phyloP scores from a whole-genome alignment of 2,113 vertebrate species.

The Clarias macrocephalus region DNA sequence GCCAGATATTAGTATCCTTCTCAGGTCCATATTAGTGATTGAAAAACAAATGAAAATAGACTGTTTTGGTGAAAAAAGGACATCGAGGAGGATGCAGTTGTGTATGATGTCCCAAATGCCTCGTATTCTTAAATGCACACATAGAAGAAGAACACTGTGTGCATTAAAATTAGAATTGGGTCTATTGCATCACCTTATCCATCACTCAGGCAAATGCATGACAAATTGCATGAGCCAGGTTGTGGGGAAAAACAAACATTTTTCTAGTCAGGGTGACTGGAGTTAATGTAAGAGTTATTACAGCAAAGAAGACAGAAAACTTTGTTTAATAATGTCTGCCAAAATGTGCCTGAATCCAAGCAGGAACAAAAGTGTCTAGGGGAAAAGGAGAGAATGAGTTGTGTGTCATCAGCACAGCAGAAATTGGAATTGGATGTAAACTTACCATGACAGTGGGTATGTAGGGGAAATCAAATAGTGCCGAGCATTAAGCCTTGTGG shows the following conservation, averaged over 20 bases:
- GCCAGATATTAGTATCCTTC: not conserved
- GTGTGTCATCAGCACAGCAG: not conserved
- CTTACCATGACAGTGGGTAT: not conserved
- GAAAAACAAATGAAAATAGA: not conserved
- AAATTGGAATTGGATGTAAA: not conserved
- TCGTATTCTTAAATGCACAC: not conserved
- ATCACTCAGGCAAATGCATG: not conserved
- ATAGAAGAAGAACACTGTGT: not conserved
- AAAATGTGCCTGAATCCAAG: not conserved
- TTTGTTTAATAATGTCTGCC: not conserved
- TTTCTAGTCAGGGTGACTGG: not conserved
- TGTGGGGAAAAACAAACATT: not conserved
- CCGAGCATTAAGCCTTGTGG: not conserved
- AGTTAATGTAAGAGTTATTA: not conserved
- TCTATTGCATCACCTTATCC: not conserved
- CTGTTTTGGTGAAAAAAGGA: not conserved
- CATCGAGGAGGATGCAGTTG: not conserved
- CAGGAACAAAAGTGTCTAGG: not conserved
- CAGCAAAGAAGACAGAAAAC: not conserved
- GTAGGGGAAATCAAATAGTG: not conserved
- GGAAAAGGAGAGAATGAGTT: not conserved
- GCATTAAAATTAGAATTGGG: not conserved
- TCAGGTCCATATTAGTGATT: not conserved
- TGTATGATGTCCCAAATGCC: not conserved
- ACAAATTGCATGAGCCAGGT: not conserved